Base-by-base conservation (phyloP, 2,113 vertebrate species). In the Columba livia region DNA sequence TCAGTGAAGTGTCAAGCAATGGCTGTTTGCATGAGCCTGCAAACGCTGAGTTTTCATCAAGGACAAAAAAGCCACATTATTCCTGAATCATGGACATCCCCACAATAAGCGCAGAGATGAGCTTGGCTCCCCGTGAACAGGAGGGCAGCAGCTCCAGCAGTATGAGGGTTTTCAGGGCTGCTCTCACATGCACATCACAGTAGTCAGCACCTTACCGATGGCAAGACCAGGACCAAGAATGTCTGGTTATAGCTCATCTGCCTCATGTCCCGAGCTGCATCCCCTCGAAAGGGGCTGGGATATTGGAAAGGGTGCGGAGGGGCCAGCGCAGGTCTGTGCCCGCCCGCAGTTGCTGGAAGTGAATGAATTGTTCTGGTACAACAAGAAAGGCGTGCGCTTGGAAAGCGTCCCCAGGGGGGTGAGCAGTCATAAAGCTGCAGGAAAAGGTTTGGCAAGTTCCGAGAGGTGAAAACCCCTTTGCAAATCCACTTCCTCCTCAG, bases 131-230 rank as follows among this genome's bases (percentile, higher is more conserved):
- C 14, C 4, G 51, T 9, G 58, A 36, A n/a, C 1, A 7, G 11
- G 42, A 44, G n/a, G n/a, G 67, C 67, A 61, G 64, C 86, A 48
- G 25, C 79, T 84, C 73, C 10, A 47, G 18, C 44, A 47, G 44
- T 47, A 47, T 48, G 10, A 28, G 17, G 12, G 29, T 58, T 53
- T 31, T 5, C 48, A 36, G 67, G 42, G 56, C 51, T 64, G 73
- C 61, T 70, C 36, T 42, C 31, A 0, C 58, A 16, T 1, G 66
- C n/a, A 0, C 48, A 0, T 0, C 2, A 31, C 34, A 2, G 9
- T 1, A 4, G 11, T 9, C 44, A 20, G 15, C 51, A 3, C 40
- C 51, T 17, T 5, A 4, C 28, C 2, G 32, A 6, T 2, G 1
- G 15, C 42, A 69, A 18, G 50, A n/a, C 12, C 12, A 2, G 50